Base-by-base conservation (phyloP, 1,140 invertebrate species). In the Lordiphosa mommai region DNA sequence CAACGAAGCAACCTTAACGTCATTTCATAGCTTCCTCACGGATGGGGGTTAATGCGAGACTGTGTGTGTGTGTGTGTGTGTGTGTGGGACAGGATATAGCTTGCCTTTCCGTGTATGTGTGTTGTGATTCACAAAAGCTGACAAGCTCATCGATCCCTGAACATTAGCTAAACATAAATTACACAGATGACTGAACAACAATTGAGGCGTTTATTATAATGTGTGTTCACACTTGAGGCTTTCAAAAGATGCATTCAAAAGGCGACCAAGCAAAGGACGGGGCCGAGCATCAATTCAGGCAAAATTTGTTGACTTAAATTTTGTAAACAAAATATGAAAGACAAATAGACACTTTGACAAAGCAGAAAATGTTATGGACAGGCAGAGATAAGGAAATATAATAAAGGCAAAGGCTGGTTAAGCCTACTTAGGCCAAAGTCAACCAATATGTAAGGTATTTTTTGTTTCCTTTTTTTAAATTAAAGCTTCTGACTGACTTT, bases 111-210 rank as follows among this genome's bases (percentile, higher is more conserved):
- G 33, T 64, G 37, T 40, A 37, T 56, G 53, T 59, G 47, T 70
- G 76, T 50, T 82, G 72, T 84, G 77, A 76, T 82, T 84, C 67
- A 84, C 77, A 84, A 84, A 84, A 84, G 77, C 77, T 84, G 77
- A 84, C 77, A 93, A 94, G 82, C 84, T 86, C 84, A 87, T 86
- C 84, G 84, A 86, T 87, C 84, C 84, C 84, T 86, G 84, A 86
- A 86, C 84, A 86, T 86, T 86, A 86, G 84, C 84, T 86, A 86
- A 86, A 86, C 84, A 86, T 86, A 86, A 86, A 86, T 86, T 86
- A 87, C 84, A 68, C 72, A 86, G 82, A 86, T 82, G 84, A 79
- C 82, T 86, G 84, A 53, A 73, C 84, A 82, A 84, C 76, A 86
- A 86, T 87, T 87, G 84, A 86, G 84, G 84, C 84, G 84, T 86